These are phyloP conservation scores for Euschistus heros DNA, from an alignment of 1,140 invertebrate genomes.

Conservation along the genomic window DNA sequence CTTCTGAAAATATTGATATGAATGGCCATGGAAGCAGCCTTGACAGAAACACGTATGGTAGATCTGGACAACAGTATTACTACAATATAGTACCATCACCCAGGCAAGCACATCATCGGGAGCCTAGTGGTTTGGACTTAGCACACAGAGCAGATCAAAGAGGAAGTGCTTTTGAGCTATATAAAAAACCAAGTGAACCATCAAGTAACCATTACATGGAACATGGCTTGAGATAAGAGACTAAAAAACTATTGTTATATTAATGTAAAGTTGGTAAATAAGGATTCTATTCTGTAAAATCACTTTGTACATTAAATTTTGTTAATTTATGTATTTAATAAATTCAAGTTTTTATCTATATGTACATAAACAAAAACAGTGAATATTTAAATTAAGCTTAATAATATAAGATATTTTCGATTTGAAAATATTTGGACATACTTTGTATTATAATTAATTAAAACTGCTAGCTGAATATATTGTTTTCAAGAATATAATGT, in stretches of 20 bases:
- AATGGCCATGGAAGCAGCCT: slow-evolving; percentile 40
- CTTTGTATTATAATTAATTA: too few species aligned
- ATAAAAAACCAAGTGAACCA: slow-evolving; percentile 63
- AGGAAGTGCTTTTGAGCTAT: slow-evolving; percentile 90
- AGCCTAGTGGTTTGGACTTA: slow-evolving; percentile 51
- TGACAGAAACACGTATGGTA: slow-evolving; percentile 36
- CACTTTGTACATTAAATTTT: too few species aligned
- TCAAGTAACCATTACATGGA: slow-evolving; percentile 32
- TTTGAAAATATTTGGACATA: too few species aligned
- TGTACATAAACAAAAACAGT: too few species aligned
- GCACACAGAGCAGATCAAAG: slow-evolving; percentile 78
- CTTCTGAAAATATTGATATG: slow-evolving; percentile 27
- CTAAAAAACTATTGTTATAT: background rate
- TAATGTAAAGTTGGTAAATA: background rate
- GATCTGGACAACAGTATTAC: slow-evolving; percentile 41
- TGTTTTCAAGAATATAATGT: too few species aligned
- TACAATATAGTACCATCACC: slow-evolving; percentile 47
- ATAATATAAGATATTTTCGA: too few species aligned
- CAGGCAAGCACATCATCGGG: slow-evolving; percentile 41
- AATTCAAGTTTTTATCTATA: too few species aligned
- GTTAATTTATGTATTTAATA: too few species aligned
- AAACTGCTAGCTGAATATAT: too few species aligned
- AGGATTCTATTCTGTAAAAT: too few species aligned
- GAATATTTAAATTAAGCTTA: too few species aligned
- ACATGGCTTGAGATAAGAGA: slow-evolving; percentile 31